Evolutionary conservation across 2,797 vertebrate genomes (phyloP), one percentile per base, ranked within the genome.

Genomic region (Hippoglossus hippoglossus): DNA sequence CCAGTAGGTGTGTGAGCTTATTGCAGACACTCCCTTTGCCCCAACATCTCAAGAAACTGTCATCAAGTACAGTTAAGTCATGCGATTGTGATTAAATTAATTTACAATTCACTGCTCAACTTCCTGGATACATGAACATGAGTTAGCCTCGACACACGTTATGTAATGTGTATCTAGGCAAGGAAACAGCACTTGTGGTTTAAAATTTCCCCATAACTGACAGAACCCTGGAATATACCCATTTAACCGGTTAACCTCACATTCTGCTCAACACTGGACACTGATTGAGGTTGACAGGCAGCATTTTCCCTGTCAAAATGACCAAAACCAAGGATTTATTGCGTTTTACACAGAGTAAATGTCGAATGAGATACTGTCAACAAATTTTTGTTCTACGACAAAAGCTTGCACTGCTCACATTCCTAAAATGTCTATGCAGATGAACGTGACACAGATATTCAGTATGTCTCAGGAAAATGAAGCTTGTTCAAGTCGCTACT

Each of bases 191-290:
- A 65, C 36, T 63, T 79, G 86, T 75, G 87, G 85, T 74, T 84
- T 82, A 44, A 73, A 64, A 75, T 80, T 71, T 67, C 58, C 52
- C 75, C 73, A 31, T 67, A 81, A 74, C 72, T 83, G 87, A 86
- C 81, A 81, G 73, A 69, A 66, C 9, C 51, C 60, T 87, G 81
- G 81, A 89, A 75, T 73, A 61, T 1, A 44, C 74, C 77, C 39
- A 39, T 55, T 62, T 69, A 24, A 65, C 59, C 16, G 76, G 78
- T 82, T 86, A 86, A 89, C 86, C 81, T 87, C 77, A 87, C 80
- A 82, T 79, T 83, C 82, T 80, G 55, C 78, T 84, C 51, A 46
- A 55, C 64, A 57, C 77, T 10, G 58, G 79, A 69, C 51, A 2
- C 63, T 73, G 79, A 89, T 82, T 77, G 28, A 68, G 59, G 65